A percentile compares a stretch with the other conserved stretches of the same genome.
Conservation (phyloP, 2,113 vertebrate species). For the Colius striatus region DNA sequence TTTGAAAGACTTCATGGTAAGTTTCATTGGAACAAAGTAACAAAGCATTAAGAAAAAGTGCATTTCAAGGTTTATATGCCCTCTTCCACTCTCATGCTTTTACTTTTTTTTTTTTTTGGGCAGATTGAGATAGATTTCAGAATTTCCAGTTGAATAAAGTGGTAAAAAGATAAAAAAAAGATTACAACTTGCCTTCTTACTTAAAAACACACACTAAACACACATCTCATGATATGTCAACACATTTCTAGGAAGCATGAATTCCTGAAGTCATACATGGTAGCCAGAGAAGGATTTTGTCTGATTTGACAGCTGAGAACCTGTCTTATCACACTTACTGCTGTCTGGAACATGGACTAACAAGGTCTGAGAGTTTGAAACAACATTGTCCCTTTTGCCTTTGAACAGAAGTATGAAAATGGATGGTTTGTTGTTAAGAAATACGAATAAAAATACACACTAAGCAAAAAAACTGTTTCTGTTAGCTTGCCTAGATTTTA, state of each 20-base stretch:
- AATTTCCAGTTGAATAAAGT: not conserved
- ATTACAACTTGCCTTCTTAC: rapidly evolving
- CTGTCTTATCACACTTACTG: not conserved
- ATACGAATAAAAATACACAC: not conserved
- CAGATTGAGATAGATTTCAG: not conserved
- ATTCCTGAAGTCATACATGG: not conserved
- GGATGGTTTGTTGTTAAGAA: not conserved
- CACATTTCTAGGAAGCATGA: not conserved
- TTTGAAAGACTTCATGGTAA: not conserved
- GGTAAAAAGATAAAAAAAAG: not conserved
- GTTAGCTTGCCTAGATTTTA: not conserved
- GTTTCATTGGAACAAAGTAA: not conserved
- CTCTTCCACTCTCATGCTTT: not conserved
- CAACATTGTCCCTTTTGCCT: not conserved
- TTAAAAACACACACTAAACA: not conserved
- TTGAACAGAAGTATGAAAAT: not conserved
- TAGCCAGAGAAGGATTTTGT: not conserved
- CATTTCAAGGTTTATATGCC: not conserved
- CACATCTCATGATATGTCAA: not conserved
- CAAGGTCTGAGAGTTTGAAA: not conserved
- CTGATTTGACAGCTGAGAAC: not conserved
- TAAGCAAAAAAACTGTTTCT: not conserved
- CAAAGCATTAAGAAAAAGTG: not conserved
- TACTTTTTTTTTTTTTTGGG: not conserved
- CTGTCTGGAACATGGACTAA: not conserved